Evolutionary conservation across 2,888 invertebrate genomes (phyloP).

Genomic region (Eurois occulta): DNA sequence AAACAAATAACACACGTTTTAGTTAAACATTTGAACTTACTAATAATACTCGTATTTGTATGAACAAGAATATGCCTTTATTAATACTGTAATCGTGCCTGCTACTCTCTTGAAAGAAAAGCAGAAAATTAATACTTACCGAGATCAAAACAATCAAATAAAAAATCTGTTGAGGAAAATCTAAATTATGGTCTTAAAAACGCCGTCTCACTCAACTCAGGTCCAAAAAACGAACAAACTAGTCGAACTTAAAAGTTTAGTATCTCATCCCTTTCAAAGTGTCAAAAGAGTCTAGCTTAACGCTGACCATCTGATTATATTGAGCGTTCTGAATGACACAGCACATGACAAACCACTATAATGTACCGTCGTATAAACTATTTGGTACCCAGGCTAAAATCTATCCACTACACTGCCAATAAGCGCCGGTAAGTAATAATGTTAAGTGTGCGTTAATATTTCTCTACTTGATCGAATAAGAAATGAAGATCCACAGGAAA

Average conservation of each 20-base stretch:
- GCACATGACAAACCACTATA: constrained; percentile 41
- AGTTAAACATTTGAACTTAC: constrained; percentile 21
- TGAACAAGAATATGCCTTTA: constrained; percentile 1
- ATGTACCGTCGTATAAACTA: neutral
- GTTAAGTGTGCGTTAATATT: too few relatives aligned
- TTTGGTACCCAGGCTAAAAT: neutral
- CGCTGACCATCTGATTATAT: constrained; percentile 15
- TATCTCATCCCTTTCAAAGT: constrained; percentile 12
- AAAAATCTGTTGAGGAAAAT: neutral
- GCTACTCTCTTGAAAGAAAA: neutral
- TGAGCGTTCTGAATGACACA: constrained; percentile 47
- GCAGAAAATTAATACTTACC: neutral
- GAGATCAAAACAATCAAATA: neutral
- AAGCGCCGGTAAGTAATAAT: too few relatives aligned
- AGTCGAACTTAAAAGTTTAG: neutral
- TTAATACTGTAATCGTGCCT: neutral
- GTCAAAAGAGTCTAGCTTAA: constrained; percentile 4
- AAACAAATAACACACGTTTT: constrained; percentile 28
- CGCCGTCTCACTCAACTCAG: neutral
- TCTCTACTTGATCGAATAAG: neutral
- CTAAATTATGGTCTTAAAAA: neutral
- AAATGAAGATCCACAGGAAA: neutral
- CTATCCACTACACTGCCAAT: too few relatives aligned
- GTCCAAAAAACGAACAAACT: neutral
- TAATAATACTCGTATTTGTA: neutral